These are phyloP conservation scores for Pseudolycoriella hygida DNA, from an alignment of 2,888 invertebrate species.

Conservation along the genomic window DNA sequence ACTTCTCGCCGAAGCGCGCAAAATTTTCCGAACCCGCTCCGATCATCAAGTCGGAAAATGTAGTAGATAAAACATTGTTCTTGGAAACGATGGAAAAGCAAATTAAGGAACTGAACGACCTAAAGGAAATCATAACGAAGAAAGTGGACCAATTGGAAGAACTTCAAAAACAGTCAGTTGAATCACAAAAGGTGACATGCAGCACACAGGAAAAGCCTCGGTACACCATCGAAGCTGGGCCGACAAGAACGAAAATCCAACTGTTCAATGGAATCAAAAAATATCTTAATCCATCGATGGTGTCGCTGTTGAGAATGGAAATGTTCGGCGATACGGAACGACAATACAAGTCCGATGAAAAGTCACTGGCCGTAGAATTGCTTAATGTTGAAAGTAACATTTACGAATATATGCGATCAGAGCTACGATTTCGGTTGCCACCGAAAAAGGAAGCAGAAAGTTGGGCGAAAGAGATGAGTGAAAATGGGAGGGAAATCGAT, in stretches of 20 bases:
- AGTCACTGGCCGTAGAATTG: constrained; percentile 20
- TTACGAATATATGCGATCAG: constrained; percentile 22
- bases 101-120: constrained; percentile 4
- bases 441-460: constrained; percentile 17
- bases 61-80: constrained; percentile 2
- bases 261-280: constrained; percentile 25
- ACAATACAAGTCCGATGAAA: constrained; percentile 24
- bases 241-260: constrained; percentile 16
- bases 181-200: neutral
- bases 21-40: too few relatives aligned
- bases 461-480: constrained; percentile 14
- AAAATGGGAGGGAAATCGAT: neutral
- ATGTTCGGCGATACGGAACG: constrained; percentile 25
- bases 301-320: constrained; percentile 26
- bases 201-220: neutral
- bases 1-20: too few relatives aligned
- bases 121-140: constrained; percentile 5
- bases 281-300: constrained; percentile 24
- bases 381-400: constrained; percentile 20
- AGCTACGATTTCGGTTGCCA: constrained; percentile 26
- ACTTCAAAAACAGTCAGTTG: constrained; percentile 1
- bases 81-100: constrained; percentile 4
- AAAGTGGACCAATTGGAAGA: neutral
- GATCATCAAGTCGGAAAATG: too few relatives aligned
- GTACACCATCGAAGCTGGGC: too few relatives aligned